Base-by-base conservation (phyloP, 2,888 invertebrate genomes). In the Phragmatobia fuliginosa region DNA sequence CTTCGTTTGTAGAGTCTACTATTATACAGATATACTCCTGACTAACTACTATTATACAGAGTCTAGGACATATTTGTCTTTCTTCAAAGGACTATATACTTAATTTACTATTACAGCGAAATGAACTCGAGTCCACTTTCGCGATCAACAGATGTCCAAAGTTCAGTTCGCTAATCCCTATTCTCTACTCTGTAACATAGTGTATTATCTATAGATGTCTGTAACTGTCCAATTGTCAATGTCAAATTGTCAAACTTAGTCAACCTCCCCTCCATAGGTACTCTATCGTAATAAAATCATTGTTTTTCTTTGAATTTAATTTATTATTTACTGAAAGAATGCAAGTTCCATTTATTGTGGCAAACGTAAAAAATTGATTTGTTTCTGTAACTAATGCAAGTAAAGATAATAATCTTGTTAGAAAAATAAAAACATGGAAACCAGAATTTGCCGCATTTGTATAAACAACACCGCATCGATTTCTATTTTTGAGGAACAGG, bases 401-500 rank as follows among this genome's bases (percentile, higher is more conserved):
- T 38, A 16, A 62, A 62, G n/a, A 25, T 4, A 38, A n/a, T 25
- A 62, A 38, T 1, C 62, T 62, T 25, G 8, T 31, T 56, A 32
- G 16, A 58, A 56, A 28, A 36, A 18, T 7, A 6, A 58, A 64
- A n/a, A 58, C n/a, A 86, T 85, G 85, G 81, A 84, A 36, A 71
- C 74, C 1, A 82, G 82, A 73, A 67, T 92, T 65, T 95, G 94
- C 79, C 89, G 94, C 68, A 85, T 93, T 75, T 95, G 94, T 79
- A 88, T 94, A 11, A 85, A 86, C 41, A 89, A 88, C 79, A 85
- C 87, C 1, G 93, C 90, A 6, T 84, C 86, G 2, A 85, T 90
- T 64, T 91, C 91, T 2, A 69, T 95, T 67, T 94, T 93, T 76
- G 87, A 87, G 41, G 82, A 77, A 67, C 85, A 88, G 38, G 88